Evolutionary conservation across 2,113 vertebrate species (phyloP).

Genomic region (Cyphomyrus discorhynchus): DNA sequence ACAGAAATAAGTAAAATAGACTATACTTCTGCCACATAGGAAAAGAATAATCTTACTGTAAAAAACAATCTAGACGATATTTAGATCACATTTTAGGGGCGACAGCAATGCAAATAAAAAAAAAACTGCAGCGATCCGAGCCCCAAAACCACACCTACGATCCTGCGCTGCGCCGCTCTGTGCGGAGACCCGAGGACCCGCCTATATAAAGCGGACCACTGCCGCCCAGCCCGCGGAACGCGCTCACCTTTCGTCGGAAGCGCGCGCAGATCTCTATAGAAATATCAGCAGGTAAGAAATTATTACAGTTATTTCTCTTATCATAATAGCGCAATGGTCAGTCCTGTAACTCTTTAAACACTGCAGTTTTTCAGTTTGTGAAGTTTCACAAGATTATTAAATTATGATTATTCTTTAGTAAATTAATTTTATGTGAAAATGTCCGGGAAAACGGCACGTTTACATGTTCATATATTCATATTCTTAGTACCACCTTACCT

Average conservation of each 20-base stretch:
- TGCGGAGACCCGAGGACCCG: neutral
- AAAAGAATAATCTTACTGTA: neutral
- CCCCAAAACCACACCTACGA: constrained; percentile 52
- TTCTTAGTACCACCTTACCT: neutral
- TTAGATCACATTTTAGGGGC: neutral
- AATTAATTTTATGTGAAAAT: neutral
- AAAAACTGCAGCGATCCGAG: neutral
- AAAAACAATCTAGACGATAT: neutral
- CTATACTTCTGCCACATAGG: neutral
- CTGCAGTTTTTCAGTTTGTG: neutral
- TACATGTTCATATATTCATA: neutral
- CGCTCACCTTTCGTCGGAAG: neutral
- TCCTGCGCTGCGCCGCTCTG: neutral
- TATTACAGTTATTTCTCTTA: neutral
- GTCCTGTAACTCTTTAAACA: neutral
- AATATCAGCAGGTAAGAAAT: constrained; percentile 3
- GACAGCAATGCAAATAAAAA: neutral
- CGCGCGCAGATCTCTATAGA: neutral
- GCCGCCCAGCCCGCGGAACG: neutral
- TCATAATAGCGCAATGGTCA: neutral
- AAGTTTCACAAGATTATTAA: neutral
- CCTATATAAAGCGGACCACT: neutral
- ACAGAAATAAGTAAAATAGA: neutral
- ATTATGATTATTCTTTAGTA: neutral
- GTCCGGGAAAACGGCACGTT: neutral